phyloP scores from a whole-genome alignment of 2,888 invertebrate species.

The Leptopilina syphax region DNA sequence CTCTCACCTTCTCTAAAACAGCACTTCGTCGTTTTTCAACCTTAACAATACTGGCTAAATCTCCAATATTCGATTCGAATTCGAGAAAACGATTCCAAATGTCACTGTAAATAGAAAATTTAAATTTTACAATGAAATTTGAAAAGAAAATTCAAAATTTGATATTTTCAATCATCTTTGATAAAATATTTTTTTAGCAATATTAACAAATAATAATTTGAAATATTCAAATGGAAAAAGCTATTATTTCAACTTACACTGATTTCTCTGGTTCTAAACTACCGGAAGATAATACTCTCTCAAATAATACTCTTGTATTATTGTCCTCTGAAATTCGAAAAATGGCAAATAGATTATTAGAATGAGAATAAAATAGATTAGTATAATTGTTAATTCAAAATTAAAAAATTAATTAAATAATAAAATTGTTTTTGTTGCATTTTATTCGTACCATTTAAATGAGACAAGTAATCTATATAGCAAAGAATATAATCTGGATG shows the following conservation, averaged over 20 bases:
- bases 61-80: constrained; percentile 99
- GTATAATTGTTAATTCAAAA: too few species aligned
- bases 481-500: constrained; percentile 96
- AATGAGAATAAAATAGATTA: too few species aligned
- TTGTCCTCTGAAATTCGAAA: constrained; percentile 90
- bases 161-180: too few species aligned
- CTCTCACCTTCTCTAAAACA: constrained; percentile 89
- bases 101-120: constrained; percentile 80
- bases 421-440: neutral
- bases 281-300: constrained; percentile 95
- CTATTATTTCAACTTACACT: constrained; percentile 80
- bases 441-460: constrained; percentile 89
- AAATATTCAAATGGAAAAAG: too few species aligned
- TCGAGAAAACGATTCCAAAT: constrained; percentile 99
- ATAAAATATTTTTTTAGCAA: too few species aligned
- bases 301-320: constrained; percentile 99
- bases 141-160: too few species aligned
- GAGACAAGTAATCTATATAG: constrained; percentile 97
- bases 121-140: too few species aligned
- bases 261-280: constrained; percentile 94
- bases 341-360: too few species aligned
- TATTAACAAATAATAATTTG: too few species aligned
- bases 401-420: constrained; percentile 51
- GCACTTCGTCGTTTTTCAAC: constrained; percentile 96
- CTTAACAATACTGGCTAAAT: constrained; percentile 97